phyloP scores from a whole-genome alignment of 2,888 invertebrate genomes.

The Lasioglossum vierecki region DNA sequence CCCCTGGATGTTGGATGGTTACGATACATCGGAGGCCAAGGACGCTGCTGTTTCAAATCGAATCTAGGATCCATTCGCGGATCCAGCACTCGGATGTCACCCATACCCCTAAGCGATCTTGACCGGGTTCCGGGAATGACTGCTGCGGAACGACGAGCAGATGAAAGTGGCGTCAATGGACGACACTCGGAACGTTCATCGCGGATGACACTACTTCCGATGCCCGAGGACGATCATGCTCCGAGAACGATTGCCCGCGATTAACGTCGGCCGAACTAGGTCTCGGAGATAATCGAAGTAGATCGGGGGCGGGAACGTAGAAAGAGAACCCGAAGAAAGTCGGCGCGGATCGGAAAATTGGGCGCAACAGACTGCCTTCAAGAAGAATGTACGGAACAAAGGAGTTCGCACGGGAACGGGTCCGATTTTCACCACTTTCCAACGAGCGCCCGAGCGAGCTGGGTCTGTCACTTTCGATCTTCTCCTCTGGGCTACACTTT shows the following conservation, averaged over 20 bases:
- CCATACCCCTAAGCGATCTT: slow-evolving; percentile 79
- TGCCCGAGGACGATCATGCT: background rate
- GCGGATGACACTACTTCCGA: slow-evolving; percentile 5
- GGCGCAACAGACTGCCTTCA: background rate
- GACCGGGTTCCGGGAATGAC: slow-evolving; percentile 29
- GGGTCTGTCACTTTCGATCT: slow-evolving; percentile 49
- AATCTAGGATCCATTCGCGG: slow-evolving; percentile 86
- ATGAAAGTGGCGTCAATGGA: slow-evolving; percentile 44
- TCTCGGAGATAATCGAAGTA: slow-evolving; percentile 6
- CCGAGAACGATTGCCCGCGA: background rate
- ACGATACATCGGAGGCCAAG: slow-evolving; percentile 88
- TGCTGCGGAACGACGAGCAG: slow-evolving; percentile 22
- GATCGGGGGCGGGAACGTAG: background rate
- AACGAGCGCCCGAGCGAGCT: slow-evolving; percentile 12
- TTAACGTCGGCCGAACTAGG: background rate
- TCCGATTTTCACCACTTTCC: slow-evolving; percentile 76
- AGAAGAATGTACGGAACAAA: slow-evolving; percentile 16
- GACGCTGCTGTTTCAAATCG: slow-evolving; percentile 85
- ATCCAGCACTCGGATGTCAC: slow-evolving; percentile 86
- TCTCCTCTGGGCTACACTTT: slow-evolving; percentile 41
- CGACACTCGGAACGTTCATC: slow-evolving; percentile 24
- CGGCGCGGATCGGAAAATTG: slow-evolving; percentile 5
- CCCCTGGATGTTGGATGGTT: slow-evolving; percentile 77
- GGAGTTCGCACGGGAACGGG: slow-evolving; percentile 42
- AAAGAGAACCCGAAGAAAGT: background rate